Evolutionary conservation across 2,888 invertebrate species (phyloP).

Genomic region (Tillus elongatus): DNA sequence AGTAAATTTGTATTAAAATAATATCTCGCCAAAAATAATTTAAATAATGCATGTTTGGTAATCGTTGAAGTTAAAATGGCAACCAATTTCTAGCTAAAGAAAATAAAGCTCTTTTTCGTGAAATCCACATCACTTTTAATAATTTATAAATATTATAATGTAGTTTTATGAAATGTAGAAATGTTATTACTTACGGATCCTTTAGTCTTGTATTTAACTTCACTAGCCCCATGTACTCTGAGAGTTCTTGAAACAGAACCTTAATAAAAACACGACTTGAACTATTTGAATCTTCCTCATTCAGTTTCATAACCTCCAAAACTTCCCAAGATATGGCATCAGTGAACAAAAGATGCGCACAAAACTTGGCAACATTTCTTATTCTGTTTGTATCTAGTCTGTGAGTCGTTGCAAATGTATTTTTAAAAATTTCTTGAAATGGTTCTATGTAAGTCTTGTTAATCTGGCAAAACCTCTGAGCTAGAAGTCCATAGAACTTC

Average conservation of each 20-base stretch:
- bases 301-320: constrained; percentile 77
- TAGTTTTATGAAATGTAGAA: constrained; percentile 14
- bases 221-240: constrained; percentile 90
- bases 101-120: too few relatives aligned
- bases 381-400: constrained; percentile 91
- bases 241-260: constrained; percentile 91
- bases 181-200: constrained; percentile 76
- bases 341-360: constrained; percentile 90
- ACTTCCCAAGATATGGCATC: constrained; percentile 97
- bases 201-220: constrained; percentile 85
- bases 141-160: too few relatives aligned
- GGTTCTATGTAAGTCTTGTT: constrained; percentile 87
- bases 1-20: too few relatives aligned
- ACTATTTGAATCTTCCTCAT: constrained; percentile 95
- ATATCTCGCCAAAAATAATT: constrained; percentile 1
- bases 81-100: too few relatives aligned
- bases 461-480: constrained; percentile 88
- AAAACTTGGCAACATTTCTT: constrained; percentile 93
- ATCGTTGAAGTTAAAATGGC: too few relatives aligned
- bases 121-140: too few relatives aligned
- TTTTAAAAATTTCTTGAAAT: constrained; percentile 90
- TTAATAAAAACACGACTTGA: constrained; percentile 97
- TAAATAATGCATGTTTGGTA: too few relatives aligned
- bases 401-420: constrained; percentile 92
- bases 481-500: constrained; percentile 92